These are phyloP conservation scores for Atrina japonica DNA, from an alignment of 2,888 invertebrate genomes.

Conservation along the genomic window DNA sequence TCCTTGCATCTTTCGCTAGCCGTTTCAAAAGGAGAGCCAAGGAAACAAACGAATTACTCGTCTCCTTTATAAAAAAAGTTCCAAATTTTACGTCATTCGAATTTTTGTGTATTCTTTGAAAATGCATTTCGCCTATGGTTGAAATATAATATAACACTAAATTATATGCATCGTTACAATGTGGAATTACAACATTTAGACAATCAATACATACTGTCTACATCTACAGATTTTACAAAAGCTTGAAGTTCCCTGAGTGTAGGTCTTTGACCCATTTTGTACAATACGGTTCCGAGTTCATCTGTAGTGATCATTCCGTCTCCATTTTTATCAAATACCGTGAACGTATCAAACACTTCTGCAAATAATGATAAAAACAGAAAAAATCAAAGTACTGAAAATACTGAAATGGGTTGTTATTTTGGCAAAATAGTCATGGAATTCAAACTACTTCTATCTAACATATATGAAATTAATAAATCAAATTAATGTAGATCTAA, in stretches of 20 bases:
- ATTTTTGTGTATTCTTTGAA: no score
- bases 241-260: slow-evolving; percentile 70
- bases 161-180: not conserved
- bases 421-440: no score
- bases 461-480: not conserved
- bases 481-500: no score
- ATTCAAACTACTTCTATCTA: no score
- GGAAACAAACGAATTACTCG: no score
- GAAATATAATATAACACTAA: not conserved
- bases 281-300: slow-evolving; percentile 74
- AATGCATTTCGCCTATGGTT: not conserved
- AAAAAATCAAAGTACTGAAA: no score
- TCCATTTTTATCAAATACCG: slow-evolving; percentile 74
- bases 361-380: slow-evolving; percentile 32
- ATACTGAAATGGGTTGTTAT: no score
- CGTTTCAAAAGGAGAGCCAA: no score
- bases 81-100: no score
- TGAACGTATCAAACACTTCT: slow-evolving; percentile 75
- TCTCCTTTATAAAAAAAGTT: no score
- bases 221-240: slow-evolving; percentile 70
- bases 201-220: slow-evolving; percentile 71
- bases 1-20: no score
- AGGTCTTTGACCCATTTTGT: slow-evolving; percentile 73
- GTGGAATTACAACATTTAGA: not conserved
- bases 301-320: slow-evolving; percentile 75